Conservation (phyloP, 1,140 invertebrate species). For the Hyles euphorbiae region DNA sequence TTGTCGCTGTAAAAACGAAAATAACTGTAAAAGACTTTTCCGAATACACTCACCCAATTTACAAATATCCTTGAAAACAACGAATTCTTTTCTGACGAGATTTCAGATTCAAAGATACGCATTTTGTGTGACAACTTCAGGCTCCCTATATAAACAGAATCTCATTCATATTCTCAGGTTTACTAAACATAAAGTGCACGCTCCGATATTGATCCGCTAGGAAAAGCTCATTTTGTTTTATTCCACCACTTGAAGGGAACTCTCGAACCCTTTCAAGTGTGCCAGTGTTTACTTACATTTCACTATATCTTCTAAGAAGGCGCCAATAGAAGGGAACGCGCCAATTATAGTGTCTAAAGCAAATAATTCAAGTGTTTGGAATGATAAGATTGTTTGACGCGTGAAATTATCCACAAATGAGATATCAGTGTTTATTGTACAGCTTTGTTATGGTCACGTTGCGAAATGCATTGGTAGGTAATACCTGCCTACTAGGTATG, state of each 20-base stretch:
- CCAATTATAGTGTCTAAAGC: conserved; percentile 36
- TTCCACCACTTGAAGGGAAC: conserved; percentile 40
- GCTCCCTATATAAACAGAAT: conserved; percentile 14
- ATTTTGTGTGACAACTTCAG: no score
- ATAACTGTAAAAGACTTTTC: no score
- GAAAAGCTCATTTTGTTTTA: conserved; percentile 57
- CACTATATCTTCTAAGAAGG: conserved; percentile 25
- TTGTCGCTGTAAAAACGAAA: no score
- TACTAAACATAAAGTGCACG: conserved; percentile 37
- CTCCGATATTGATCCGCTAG: conserved; percentile 32
- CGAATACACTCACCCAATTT: no score
- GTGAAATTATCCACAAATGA: background rate
- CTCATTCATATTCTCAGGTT: conserved; percentile 38
- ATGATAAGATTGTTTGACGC: conserved; percentile 16
- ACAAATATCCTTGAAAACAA: no score
- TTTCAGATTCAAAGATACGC: no score
- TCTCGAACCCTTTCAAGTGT: conserved; percentile 51
- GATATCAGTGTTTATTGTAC: no score
- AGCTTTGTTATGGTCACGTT: no score
- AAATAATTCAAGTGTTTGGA: conserved; percentile 25
- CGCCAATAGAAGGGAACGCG: conserved; percentile 31
- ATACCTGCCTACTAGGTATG: no score
- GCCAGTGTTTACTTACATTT: conserved; percentile 44
- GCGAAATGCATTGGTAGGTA: no score
- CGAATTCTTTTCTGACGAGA: no score